Evolutionary conservation across 2,888 invertebrate species (phyloP), one percentile per base, ranked within the genome.

Genomic region (Gymnocheta viridis): DNA sequence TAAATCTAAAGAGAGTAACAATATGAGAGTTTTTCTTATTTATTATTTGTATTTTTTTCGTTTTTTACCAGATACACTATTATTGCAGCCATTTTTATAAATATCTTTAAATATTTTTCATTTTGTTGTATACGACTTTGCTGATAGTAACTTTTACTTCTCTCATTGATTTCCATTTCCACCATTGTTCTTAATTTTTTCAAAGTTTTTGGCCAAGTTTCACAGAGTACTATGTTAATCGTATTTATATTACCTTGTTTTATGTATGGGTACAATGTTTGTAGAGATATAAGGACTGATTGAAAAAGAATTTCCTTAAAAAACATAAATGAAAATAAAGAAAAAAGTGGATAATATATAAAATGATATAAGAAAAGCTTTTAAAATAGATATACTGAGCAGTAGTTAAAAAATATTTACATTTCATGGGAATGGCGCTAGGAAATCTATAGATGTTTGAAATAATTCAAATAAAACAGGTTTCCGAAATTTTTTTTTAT

Each of bases 231-330:
- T 29, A 89, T 85, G 24, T 88, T 87, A 2, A 88, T 87, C 0
- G 89, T 88, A 62, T 82, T 87, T 3, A 88, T 88, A 49, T 91
- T 88, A 0, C 88, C 87, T 22, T 47, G 84, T 12, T 77, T 78
- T 12, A 89, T 79, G n/a, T 89, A 88, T 3, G 91, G 90, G 86
- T 91, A 91, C 19, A 91, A 66, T 0, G 88, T 80, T 29, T 86
- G 86, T 12, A 91, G 60, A 0, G 90, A 89, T 3, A 85, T 79
- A 14, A 85, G 79, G 22, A 90, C 70, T 2, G 87, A 87, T 27
- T 88, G 77, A 64, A 90, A 91, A 9, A 91, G 87, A 4, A 87
- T 70, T 64, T 87, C 86, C 89, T 89, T 54, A n/a, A 81, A 82
- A 56, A 32, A 51, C 60, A 12, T 9, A 35, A 4, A 32, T 32